Base-by-base conservation (phyloP, 2,113 vertebrate genomes). In the Lipophrys pholis region DNA sequence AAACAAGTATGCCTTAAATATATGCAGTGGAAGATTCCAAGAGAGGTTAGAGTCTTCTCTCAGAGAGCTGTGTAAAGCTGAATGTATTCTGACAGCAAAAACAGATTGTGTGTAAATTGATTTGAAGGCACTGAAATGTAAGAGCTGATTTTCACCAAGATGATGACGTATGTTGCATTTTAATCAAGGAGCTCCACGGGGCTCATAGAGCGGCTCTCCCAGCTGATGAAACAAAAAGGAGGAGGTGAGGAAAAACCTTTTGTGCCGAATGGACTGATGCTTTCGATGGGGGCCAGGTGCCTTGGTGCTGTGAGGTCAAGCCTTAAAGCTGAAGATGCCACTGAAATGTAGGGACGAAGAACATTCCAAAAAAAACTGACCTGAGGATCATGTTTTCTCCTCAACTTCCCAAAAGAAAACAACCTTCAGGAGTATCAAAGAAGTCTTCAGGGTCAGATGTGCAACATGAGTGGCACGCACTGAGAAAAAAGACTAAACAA, bases 301-400 rank as follows among this genome's bases (percentile, higher is more conserved):
- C 78, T 80, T 10, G 9, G 76, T 81, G 79, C 78, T 65, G 21
- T 17, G 50, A 59, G 64, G 76, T 79, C 46, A 39, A 85, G 71
- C 85, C 77, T 82, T 73, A 70, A 76, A 87, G 76, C 69, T 85
- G 69, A 78, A 84, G 85, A 72, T 76, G 69, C 86, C 87, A 82
- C 89, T 90, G 73, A 84, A 57, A 65, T 63, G 64, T 83, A 79
- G 41, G 81, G 78, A 82, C 57, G 51, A 69, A 82, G 59, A 87
- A 89, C 93, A 94, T 94, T 94, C 94, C 93, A 92, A 30, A 30
- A 30, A 89, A 87, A 80, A 81, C 38, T 35, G 69, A 87, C 74
- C 59, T 0, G 69, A 76, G 85, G 85, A 88, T 67, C 21, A 16
- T 16, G 45, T 70, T 80, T 69, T 74, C 45, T 86, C 77, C 87